Conservation (phyloP, 2,797 vertebrate genomes). For the Acanthurus tractus region DNA sequence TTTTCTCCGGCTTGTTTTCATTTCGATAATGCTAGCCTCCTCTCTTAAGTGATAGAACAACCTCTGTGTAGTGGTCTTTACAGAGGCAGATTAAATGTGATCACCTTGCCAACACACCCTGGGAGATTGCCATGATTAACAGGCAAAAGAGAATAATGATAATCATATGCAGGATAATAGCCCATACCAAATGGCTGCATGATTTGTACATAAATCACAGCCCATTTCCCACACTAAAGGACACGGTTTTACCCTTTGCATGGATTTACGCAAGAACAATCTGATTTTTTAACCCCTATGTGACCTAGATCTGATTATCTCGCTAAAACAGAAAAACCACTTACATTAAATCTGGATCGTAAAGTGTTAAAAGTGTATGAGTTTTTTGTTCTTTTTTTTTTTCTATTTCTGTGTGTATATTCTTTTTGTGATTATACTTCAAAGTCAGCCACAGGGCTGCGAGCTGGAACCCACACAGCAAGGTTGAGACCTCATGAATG, state of each 20-base stretch:
- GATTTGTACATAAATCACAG: conserved; percentile 79
- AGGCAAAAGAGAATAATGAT: conserved; percentile 82
- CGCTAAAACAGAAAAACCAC: neutral
- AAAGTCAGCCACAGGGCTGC: conserved; percentile 38
- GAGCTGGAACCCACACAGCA: conserved; percentile 31
- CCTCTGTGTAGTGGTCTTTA: conserved; percentile 73
- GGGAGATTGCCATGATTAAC: conserved; percentile 81
- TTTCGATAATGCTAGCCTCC: conserved; percentile 81
- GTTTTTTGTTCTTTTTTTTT: neutral
- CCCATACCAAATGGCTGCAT: conserved; percentile 74
- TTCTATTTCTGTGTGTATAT: neutral
- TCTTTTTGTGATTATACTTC: conserved; percentile 19
- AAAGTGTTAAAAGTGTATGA: conserved; percentile 23
- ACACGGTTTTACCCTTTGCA: conserved; percentile 64
- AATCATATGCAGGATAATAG: conserved; percentile 84
- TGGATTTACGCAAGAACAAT: conserved; percentile 63
- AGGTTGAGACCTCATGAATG: conserved; percentile 61
- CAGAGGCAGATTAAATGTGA: conserved; percentile 80
- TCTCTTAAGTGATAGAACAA: conserved; percentile 81
- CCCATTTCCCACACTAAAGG: conserved; percentile 70
- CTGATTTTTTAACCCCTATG: conserved; percentile 48
- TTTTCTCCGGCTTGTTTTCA: conserved; percentile 79
- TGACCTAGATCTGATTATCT: conserved; percentile 53
- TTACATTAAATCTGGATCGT: conserved; percentile 12
- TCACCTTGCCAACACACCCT: conserved; percentile 79